Conservation (phyloP, 2,888 invertebrate genomes). For the Melangyna quadrimaculata region DNA sequence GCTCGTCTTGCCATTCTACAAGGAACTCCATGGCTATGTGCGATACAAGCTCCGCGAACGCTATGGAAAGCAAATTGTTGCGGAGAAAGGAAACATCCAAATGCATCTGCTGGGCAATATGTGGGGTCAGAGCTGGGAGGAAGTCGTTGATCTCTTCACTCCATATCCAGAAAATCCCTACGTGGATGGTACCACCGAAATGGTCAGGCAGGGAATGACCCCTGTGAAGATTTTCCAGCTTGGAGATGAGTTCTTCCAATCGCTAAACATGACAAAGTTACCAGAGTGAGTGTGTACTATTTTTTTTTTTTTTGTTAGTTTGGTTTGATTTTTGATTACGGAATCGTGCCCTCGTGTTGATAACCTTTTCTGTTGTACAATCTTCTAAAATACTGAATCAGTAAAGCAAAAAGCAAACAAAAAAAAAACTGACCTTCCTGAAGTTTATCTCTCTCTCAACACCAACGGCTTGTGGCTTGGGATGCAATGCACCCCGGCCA, state of each 20-base stretch:
- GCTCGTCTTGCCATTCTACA: conserved; percentile 89
- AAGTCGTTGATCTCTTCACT: conserved; percentile 82
- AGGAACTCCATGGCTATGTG: conserved; percentile 91
- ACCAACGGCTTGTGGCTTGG: neutral
- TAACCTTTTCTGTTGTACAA: conserved; percentile 26
- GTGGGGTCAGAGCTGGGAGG: conserved; percentile 91
- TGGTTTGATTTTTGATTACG: neutral
- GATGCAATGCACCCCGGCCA: no score
- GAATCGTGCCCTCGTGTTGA: neutral
- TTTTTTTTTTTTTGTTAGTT: no score
- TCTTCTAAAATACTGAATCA: conserved; percentile 7
- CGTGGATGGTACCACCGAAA: conserved; percentile 87
- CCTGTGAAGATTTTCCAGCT: conserved; percentile 89
- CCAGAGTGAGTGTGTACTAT: conserved; percentile 79
- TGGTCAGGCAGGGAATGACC: conserved; percentile 88
- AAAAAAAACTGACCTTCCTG: conserved; percentile 29
- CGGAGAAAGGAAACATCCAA: conserved; percentile 87
- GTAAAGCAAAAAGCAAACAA: neutral
- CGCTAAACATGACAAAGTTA: conserved; percentile 90
- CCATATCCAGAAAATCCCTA: conserved; percentile 88
- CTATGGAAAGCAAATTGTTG: conserved; percentile 86
- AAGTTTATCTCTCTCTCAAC: conserved; percentile 20
- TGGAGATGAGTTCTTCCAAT: conserved; percentile 92
- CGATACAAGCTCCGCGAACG: conserved; percentile 86
- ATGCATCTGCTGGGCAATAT: conserved; percentile 90